phyloP scores from a whole-genome alignment of 2,113 vertebrate genomes.

The Anhinga rufa region DNA sequence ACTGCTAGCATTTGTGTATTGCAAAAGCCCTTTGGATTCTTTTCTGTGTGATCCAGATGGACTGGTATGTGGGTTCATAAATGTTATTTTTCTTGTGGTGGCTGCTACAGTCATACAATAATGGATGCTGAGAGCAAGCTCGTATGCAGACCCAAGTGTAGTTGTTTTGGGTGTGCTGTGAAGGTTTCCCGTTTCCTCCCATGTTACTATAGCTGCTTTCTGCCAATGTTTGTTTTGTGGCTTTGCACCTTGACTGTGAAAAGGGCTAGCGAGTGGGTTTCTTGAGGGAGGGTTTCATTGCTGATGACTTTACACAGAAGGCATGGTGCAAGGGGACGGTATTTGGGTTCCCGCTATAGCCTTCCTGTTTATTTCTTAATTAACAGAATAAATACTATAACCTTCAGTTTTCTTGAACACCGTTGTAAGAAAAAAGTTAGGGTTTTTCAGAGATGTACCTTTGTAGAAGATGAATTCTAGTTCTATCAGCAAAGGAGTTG shows the following conservation, averaged over 20 bases:
- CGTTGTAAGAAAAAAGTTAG: neutral
- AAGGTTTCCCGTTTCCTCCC: neutral
- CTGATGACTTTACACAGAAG: neutral
- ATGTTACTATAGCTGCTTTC: neutral
- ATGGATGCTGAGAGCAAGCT: neutral
- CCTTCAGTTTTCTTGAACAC: neutral
- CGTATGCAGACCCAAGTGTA: rapidly evolving
- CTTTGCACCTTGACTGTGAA: neutral
- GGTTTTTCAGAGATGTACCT: neutral
- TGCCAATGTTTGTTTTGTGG: neutral
- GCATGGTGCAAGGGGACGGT: rapidly evolving
- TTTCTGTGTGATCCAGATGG: neutral
- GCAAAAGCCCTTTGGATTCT: neutral
- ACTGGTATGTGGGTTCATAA: neutral
- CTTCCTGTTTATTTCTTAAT: neutral
- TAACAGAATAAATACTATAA: neutral
- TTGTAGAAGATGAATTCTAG: neutral
- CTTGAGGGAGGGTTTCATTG: neutral
- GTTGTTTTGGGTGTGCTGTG: neutral
- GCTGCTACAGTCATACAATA: neutral
- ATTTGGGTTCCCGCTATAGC: neutral
- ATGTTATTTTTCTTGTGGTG: neutral
- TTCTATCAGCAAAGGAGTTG: neutral
- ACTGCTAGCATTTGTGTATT: too few species aligned
- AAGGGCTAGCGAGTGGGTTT: neutral